Base-by-base conservation (phyloP, 2,113 vertebrate genomes). In the Pedionomus torquatus region DNA sequence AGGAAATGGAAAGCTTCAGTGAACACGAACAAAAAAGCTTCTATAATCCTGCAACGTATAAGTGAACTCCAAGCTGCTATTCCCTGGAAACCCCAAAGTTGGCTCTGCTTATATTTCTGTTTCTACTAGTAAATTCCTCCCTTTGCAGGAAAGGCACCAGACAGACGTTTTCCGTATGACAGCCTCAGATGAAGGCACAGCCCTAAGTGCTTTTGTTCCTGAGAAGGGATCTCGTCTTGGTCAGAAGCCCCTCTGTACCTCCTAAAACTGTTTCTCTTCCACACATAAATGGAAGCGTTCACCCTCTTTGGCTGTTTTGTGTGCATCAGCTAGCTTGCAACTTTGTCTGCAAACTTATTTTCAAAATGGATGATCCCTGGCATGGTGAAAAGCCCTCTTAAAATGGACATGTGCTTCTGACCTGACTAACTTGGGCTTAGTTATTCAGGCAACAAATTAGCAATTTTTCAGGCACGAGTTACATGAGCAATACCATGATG, bases 1-100 rank as follows among this genome's bases (percentile, higher is more conserved):
- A 96, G 86, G 89, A 95, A 95, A 89, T 43, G 44, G 80, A 91
- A 97, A 93, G 86, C 91, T 90, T 91, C 94, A 95, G 72, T 60
- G 94, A 95, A 84, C 39, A 81, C 0, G 10, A 95, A 95, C 91
- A 95, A 96, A 96, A 96, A 95, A 23, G 25, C 64, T 90, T 81
- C 91, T 97, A 43, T 95, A 55, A 89, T 64, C n/a, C 72, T 68
- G 51, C n/a, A 78, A 44, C 1, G 4, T 74, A 5, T 30, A 93
- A 31, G 35, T 20, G 76, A 90, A 75, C 76, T 83, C 43, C 39
- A 58, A 66, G 76, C 26, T 2, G 2, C 80, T 95, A 51, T 84
- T 92, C 76, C 89, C 64, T 75, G 69, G 72, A 91, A 95, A 95
- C 74, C 35, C 86, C 54, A 43, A 83, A 91, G 72, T 68, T 96